Conservation (phyloP, 2,888 invertebrate genomes). For the Neuroscelio doddi region DNA sequence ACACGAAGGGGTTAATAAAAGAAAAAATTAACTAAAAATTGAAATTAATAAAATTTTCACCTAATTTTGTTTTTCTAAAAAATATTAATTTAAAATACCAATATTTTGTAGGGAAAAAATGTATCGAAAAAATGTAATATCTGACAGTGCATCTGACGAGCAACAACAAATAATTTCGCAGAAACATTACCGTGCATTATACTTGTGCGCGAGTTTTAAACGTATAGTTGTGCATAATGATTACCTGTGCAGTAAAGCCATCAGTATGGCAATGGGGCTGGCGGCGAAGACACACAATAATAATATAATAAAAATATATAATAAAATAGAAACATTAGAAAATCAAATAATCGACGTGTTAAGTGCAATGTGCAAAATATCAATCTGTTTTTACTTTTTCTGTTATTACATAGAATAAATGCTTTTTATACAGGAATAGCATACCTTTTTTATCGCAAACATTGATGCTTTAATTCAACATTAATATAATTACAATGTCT, state of each 20-base stretch:
- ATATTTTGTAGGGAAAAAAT: neutral
- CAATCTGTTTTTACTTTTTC: constrained; percentile 18
- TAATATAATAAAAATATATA: constrained; percentile 73
- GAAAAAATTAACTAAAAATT: too few species aligned
- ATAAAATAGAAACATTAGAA: constrained; percentile 67
- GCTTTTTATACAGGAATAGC: constrained; percentile 9
- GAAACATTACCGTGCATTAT: constrained; percentile 62
- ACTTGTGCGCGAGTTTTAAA: constrained; percentile 59
- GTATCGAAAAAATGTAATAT: too few species aligned
- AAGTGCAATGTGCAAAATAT: constrained; percentile 53
- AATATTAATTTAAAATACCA: neutral
- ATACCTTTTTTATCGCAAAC: too few species aligned
- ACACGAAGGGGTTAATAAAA: too few species aligned
- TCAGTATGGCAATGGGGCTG: constrained; percentile 97
- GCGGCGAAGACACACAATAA: constrained; percentile 82
- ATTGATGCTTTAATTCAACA: too few species aligned
- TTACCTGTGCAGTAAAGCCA: constrained; percentile 96
- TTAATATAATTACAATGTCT: too few species aligned
- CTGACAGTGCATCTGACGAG: constrained; percentile 27
- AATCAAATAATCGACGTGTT: constrained; percentile 61
- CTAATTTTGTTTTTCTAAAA: neutral
- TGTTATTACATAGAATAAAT: neutral
- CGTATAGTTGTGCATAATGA: constrained; percentile 72
- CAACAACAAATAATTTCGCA: constrained; percentile 26
- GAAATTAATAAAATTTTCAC: too few species aligned